Base-by-base conservation (phyloP, 2,888 invertebrate genomes). In the Lasioglossum lativentre region DNA sequence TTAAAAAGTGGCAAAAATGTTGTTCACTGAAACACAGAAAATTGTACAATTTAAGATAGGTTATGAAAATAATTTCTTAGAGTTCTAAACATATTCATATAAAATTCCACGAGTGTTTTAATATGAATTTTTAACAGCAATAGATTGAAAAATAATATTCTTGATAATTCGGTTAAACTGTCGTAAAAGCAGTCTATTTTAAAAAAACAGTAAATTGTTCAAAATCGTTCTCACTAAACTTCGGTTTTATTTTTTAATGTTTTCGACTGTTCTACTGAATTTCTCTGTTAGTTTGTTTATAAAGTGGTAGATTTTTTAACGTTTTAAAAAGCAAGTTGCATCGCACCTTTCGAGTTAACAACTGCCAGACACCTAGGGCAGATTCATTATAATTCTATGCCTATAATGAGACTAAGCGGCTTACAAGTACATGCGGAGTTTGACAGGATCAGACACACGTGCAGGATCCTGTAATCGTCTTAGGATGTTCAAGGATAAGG, bases 391-490 rank as follows among this genome's bases (percentile, higher is more conserved):
- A 92, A 93, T 93, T 93, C 91, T 88, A 93, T 88, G 90, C 92
- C 90, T 92, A 92, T 93, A 93, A 93, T 93, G 93, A 93, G 92
- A 89, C 85, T 93, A 93, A 93, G 93, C 92, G 86, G 93, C 92
- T 93, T 93, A 93, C 82, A 88, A 83, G 87, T 88, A 86, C 90
- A 88, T 88, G 84, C 79, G 75, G 88, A 88, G 88, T 89, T 89
- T 88, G 86, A 76, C 87, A 88, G 88, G 88, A 92, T 90, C 87
- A 87, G 77, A 77, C 85, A 85, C 88, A 86, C 82, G 82, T 83
- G 87, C 86, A 82, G 81, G 71, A 72, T 74, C 75, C 83, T 88
- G 86, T 89, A 91, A 92, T 92, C 92, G 88, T 90, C 88, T 92
- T 92, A 88, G 86, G 81, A 85, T 82, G 75, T 82, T 90, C 86